Evolutionary conservation across 2,797 vertebrate genomes (phyloP).

Genomic region (Erpetoichthys calabaricus): DNA sequence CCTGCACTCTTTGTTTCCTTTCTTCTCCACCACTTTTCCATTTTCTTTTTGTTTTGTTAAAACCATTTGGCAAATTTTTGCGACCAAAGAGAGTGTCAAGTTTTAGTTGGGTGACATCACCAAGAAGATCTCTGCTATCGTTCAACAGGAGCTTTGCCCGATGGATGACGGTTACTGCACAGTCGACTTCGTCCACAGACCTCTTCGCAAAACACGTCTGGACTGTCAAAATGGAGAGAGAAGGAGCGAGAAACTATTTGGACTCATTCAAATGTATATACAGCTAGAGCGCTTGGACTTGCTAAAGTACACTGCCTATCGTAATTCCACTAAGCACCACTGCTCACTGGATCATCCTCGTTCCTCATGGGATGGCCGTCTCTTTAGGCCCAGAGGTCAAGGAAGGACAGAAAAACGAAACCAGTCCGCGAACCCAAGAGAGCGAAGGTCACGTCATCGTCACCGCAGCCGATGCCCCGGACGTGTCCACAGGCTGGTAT

Average conservation of each 20-base stretch:
- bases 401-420: no score
- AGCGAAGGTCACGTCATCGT: no score
- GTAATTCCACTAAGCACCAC: constrained; percentile 30
- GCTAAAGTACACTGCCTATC: constrained; percentile 39
- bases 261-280: constrained; percentile 55
- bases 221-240: constrained; percentile 19
- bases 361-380: constrained; percentile 5
- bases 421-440: no score
- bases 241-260: constrained; percentile 21
- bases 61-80: constrained; percentile 59
- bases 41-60: constrained; percentile 15
- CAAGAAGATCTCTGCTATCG: constrained; percentile 24
- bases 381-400: constrained; percentile 3
- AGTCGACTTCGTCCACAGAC: constrained; percentile 46
- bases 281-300: constrained; percentile 42
- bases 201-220: constrained; percentile 52
- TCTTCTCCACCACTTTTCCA: constrained; percentile 13
- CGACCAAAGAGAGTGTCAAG: constrained; percentile 84
- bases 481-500: no score
- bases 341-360: constrained; percentile 22
- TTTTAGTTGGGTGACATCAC: constrained; percentile 38
- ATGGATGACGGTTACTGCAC: constrained; percentile 13
- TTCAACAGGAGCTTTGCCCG: constrained; percentile 15
- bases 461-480: no score
- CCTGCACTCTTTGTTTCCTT: constrained; percentile 21